These are phyloP conservation scores for Orthonevra nobilis DNA, from an alignment of 2,888 invertebrate genomes.

Conservation along the genomic window DNA sequence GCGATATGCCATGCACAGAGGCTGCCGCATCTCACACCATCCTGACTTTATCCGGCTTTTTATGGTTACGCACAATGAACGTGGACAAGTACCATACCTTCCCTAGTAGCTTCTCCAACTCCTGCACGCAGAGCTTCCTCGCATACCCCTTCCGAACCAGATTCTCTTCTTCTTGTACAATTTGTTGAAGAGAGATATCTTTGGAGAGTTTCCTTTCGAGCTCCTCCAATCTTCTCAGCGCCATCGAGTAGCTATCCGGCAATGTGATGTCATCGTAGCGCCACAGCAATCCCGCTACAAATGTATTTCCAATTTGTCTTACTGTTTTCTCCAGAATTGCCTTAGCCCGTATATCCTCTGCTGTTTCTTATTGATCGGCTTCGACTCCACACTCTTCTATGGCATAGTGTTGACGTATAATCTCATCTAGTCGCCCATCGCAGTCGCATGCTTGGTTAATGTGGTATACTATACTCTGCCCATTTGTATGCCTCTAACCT, in stretches of 20 bases:
- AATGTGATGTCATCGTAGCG: not conserved
- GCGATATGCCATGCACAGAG: not conserved
- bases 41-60: conserved; percentile 2
- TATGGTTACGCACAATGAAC: conserved; percentile 2
- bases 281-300: not conserved
- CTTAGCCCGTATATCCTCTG: not conserved
- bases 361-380: not conserved
- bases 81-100: conserved; percentile 1
- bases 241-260: conserved; percentile 8
- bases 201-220: not conserved
- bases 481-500: too few species aligned
- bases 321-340: not conserved
- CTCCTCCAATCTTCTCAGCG: not conserved
- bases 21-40: conserved; percentile 19
- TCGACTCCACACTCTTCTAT: not conserved
- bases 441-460: not conserved
- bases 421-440: not conserved
- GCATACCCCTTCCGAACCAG: conserved; percentile 10
- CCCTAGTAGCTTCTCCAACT: not conserved
- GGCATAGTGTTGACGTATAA: not conserved
- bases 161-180: not conserved
- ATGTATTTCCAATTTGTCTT: not conserved
- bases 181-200: not conserved
- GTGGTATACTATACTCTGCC: conserved; percentile 2
- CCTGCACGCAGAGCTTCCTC: not conserved